Evolutionary conservation across 2,888 invertebrate species (phyloP), one percentile per base, ranked within the genome.

Genomic region (Anticlea derivata): DNA sequence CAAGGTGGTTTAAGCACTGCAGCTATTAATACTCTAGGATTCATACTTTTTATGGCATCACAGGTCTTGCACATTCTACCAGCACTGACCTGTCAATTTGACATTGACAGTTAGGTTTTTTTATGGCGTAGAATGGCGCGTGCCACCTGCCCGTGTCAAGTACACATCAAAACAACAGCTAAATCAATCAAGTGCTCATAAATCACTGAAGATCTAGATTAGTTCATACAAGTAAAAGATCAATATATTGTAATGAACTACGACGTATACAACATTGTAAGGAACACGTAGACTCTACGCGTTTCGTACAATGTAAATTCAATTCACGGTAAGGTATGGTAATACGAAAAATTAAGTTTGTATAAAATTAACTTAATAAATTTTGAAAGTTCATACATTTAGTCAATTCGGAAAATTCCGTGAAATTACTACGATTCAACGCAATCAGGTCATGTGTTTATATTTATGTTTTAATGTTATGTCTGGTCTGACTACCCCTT

Each of bases 171-270:
- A 23, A 37, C 10, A 29, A 39, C 1, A 39, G 10, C 12, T 30
- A 35, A 41, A 41, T 51, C 34, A 45, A 11, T 46, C 11, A 27
- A 39, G 7, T 1, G 30, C 37, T 29, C 7, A 10, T 38, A 34
- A 27, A 47, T 47, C 39, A 33, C 12, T 48, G 40, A 20, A 23
- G 10, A 45, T 40, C 26, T 46, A 46, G 7, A 12, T 38, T 35
- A 3, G 22, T 38, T 27, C 10, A 34, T 37, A 48, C 41, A 50
- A 29, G 53, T 50, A 60, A 50, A 55, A 29, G 34, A 26, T 11
- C 29, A 48, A 45, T 39, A 17, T 45, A 55, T 60, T 35, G 38
- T 58, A 55, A 60, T 54, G 31, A 29, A n/a, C n/a, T n/a, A n/a
- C n/a, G n/a, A n/a, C n/a, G n/a, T n/a, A n/a, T n/a, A n/a, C n/a